A percentile compares a stretch with the other conserved stretches of the same genome.
Evolutionary conservation across 2,797 vertebrate genomes (phyloP).

Genomic region (Etheostoma nigrum): DNA sequence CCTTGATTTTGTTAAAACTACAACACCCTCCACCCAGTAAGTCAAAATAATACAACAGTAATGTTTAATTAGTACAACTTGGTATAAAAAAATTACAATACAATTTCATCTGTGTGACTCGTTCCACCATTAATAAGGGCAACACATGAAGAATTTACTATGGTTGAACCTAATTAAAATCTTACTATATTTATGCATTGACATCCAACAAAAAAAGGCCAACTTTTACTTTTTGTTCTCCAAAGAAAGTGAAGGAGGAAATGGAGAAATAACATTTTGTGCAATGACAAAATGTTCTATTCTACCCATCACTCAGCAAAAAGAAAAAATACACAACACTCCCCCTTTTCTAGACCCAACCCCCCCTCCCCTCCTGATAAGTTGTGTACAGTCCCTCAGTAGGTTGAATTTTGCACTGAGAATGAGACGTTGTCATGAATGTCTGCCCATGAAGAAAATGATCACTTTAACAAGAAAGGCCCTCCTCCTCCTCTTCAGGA

Average conservation of each 20-base stretch:
- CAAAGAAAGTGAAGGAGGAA: neutral
- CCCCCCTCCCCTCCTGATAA: neutral
- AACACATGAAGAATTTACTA: too few relatives aligned
- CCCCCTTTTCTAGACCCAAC: neutral
- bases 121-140: neutral
- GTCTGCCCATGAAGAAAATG: conserved; percentile 61
- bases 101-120: neutral
- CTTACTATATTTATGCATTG: neutral
- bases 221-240: neutral
- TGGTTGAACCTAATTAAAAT: neutral
- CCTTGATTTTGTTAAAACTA: neutral
- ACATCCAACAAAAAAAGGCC: neutral
- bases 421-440: conserved; percentile 41
- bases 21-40: neutral
- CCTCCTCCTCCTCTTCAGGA: conserved; percentile 48
- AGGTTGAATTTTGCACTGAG: neutral
- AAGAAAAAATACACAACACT: neutral
- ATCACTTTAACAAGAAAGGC: conserved; percentile 66
- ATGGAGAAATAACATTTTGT: neutral
- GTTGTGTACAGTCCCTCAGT: conserved; percentile 4
- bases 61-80: too few relatives aligned
- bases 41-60: neutral
- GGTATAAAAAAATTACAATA: neutral
- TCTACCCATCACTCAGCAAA: neutral
- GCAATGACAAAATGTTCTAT: neutral